A percentile compares a stretch with the other conserved stretches of the same genome.
These are phyloP conservation scores for Trichogramma pretiosum DNA, from an alignment of 1,140 invertebrate genomes.

Conservation along the genomic window DNA sequence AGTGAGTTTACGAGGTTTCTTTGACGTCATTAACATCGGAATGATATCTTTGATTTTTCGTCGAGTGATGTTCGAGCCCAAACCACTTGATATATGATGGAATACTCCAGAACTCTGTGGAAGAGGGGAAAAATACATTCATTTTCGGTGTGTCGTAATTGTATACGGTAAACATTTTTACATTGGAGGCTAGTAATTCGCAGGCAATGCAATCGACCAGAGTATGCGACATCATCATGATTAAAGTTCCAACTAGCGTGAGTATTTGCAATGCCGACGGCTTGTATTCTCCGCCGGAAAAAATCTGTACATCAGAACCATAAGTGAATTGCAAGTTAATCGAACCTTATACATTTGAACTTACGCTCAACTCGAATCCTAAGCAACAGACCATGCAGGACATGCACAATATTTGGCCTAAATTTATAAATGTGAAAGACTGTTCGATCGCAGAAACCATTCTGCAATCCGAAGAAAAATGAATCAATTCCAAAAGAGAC, in stretches of 20 bases:
- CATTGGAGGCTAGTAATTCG: not conserved
- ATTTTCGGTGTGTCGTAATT: not conserved
- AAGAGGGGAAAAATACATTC: not conserved
- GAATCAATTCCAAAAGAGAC: not conserved
- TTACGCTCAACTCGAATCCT: conserved; percentile 3
- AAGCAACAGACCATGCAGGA: not conserved
- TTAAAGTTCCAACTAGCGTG: not conserved
- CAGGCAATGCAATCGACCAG: conserved; percentile 1
- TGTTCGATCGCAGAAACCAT: not conserved
- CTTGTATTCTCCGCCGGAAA: not conserved
- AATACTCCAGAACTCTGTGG: conserved; percentile 1
- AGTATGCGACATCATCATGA: conserved; percentile 1
- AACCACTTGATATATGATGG: not conserved
- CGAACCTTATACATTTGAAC: not conserved
- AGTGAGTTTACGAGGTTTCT: not conserved
- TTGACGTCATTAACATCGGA: not conserved
- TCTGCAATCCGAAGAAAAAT: too few species aligned
- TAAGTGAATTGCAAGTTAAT: not conserved
- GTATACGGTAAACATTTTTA: not conserved
- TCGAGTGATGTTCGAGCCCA: not conserved
- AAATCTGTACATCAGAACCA: not conserved
- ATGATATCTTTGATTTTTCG: not conserved
- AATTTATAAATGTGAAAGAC: not conserved
- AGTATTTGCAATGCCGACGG: not conserved
- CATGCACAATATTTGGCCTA: conserved; percentile 1